Conservation (phyloP, 2,888 invertebrate genomes). For the Blastobasis lacticolella region DNA sequence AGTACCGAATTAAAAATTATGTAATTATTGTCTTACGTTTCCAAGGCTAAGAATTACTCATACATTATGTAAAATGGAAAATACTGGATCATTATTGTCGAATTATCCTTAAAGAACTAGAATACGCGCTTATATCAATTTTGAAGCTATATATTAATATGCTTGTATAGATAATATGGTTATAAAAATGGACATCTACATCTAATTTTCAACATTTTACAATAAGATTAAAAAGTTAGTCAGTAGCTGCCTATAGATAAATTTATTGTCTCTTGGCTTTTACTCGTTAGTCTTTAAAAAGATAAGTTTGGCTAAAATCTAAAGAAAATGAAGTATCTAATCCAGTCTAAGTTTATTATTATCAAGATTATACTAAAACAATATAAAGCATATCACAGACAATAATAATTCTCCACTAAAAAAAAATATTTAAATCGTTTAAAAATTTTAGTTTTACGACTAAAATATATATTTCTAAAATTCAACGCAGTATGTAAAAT, state of each 20-base stretch:
- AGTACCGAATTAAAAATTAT: no score
- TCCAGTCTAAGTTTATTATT: conserved; percentile 1
- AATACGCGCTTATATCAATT: background rate
- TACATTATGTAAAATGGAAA: background rate
- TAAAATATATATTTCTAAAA: background rate
- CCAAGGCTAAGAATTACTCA: background rate
- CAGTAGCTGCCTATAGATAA: no score
- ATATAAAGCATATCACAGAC: conserved; percentile 8
- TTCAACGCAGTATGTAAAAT: no score
- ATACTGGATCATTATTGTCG: background rate
- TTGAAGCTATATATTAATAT: background rate
- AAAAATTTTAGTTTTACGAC: background rate
- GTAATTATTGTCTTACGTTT: background rate
- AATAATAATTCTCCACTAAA: background rate
- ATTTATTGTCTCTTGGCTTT: background rate
- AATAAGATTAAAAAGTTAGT: background rate
- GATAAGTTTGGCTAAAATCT: conserved; percentile 1
- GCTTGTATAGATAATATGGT: background rate
- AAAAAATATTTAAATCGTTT: background rate
- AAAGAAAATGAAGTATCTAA: background rate
- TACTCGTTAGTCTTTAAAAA: background rate
- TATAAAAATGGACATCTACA: conserved; percentile 4
- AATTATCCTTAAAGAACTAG: background rate
- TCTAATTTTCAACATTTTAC: background rate
- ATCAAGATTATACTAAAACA: background rate